Evolutionary conservation across 2,113 vertebrate species (phyloP).

Genomic region (Tilapia sparmanii): DNA sequence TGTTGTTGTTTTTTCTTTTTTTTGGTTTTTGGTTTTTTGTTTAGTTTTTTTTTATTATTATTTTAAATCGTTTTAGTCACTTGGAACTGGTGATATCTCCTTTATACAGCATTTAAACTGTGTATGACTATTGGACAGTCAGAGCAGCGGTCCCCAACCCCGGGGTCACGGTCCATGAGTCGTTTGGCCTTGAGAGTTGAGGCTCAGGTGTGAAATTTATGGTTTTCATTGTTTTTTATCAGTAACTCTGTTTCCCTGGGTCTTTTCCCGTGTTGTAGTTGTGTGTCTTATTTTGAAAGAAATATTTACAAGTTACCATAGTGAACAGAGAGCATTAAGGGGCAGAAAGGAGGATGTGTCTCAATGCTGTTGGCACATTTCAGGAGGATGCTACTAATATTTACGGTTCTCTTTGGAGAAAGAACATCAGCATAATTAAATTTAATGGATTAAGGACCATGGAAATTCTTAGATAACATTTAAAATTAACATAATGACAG

Average conservation of each 20-base stretch:
- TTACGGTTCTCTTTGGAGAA: background rate
- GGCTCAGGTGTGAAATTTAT: background rate
- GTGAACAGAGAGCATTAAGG: background rate
- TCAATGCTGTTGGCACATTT: background rate
- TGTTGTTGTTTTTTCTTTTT: no score
- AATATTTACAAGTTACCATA: background rate
- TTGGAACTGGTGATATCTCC: background rate
- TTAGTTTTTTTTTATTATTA: no score
- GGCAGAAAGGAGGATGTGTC: background rate
- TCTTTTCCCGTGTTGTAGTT: background rate
- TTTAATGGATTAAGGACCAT: background rate
- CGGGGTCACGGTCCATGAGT: background rate
- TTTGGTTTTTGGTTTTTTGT: no score
- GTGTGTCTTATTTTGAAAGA: background rate
- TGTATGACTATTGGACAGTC: background rate
- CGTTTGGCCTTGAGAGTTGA: background rate
- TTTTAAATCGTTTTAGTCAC: background rate
- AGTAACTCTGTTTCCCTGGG: background rate
- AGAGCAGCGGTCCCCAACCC: background rate
- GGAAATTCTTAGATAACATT: background rate
- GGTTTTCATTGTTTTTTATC: background rate
- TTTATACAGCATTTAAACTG: background rate
- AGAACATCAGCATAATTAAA: background rate
- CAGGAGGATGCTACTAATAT: background rate
- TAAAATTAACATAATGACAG: background rate